These are phyloP conservation scores for Microplitis mediator DNA, from an alignment of 1,140 invertebrate species.

Conservation along the genomic window DNA sequence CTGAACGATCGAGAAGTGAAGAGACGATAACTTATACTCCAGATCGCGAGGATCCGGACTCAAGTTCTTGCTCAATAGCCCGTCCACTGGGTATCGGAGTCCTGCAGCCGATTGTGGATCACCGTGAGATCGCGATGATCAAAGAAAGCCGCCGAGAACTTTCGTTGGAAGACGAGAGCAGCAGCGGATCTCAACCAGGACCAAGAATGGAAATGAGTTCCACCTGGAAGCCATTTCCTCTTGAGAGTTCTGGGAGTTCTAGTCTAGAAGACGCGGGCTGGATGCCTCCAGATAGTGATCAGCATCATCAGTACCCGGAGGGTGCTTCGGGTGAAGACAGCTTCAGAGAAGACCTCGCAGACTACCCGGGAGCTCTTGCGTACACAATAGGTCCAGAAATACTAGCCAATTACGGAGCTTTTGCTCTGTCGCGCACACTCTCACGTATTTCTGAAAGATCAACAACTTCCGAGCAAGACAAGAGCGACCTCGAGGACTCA, in stretches of 20 bases:
- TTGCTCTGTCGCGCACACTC: constrained; percentile 75
- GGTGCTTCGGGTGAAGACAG: constrained; percentile 69
- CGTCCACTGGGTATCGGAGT: constrained; percentile 77
- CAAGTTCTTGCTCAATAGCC: constrained; percentile 79
- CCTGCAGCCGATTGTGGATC: constrained; percentile 57
- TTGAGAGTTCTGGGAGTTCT: constrained; percentile 78
- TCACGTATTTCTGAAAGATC: constrained; percentile 86
- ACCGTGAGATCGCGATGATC: constrained; percentile 52
- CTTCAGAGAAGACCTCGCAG: constrained; percentile 75
- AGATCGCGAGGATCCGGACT: constrained; percentile 74
- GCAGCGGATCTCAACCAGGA: constrained; percentile 73
- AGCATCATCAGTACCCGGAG: constrained; percentile 63
- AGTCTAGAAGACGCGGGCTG: constrained; percentile 79
- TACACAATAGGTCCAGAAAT: constrained; percentile 75
- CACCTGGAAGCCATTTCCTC: constrained; percentile 81
- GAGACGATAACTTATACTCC: constrained; percentile 60
- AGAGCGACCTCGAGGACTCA: constrained; percentile 81
- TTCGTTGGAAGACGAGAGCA: constrained; percentile 64
- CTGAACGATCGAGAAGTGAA: constrained; percentile 57
- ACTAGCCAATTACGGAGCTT: constrained; percentile 71
- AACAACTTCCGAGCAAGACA: constrained; percentile 82
- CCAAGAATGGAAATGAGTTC: constrained; percentile 67
- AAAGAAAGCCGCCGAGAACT: constrained; percentile 45
- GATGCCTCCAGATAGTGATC: constrained; percentile 75
- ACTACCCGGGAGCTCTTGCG: constrained; percentile 74